Evolutionary conservation across 1,140 invertebrate species (phyloP).

Genomic region (Dendroctonus valens): DNA sequence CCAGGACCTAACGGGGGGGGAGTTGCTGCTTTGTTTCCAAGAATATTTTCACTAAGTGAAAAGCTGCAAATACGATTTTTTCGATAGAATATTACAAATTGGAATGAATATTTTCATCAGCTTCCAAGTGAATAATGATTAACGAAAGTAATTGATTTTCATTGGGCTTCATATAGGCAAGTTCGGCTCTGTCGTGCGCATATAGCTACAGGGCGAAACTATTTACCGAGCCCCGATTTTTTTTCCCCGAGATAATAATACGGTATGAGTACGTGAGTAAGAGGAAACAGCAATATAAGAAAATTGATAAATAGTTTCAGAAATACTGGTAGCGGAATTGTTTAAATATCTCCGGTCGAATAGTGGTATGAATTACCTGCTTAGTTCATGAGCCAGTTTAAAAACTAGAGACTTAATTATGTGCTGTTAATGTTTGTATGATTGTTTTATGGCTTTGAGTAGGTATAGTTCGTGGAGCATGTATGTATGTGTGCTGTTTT

Average conservation of each 20-base stretch:
- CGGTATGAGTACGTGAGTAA: slow-evolving; percentile 22
- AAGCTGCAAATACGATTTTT: too few species aligned
- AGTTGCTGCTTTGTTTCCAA: too few species aligned
- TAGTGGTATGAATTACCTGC: slow-evolving; percentile 9
- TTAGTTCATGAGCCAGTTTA: not conserved
- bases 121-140: too few species aligned
- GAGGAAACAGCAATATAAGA: slow-evolving; percentile 23
- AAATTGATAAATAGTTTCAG: slow-evolving; percentile 24
- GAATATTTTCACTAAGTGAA: too few species aligned
- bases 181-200: slow-evolving; percentile 3
- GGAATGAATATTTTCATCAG: too few species aligned
- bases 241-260: slow-evolving; percentile 14
- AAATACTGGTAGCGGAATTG: slow-evolving; percentile 26
- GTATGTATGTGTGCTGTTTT: too few species aligned
- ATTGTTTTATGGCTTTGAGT: too few species aligned
- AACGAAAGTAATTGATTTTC: not conserved
- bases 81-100: too few species aligned
- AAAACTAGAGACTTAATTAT: too few species aligned
- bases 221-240: slow-evolving; percentile 16
- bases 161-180: not conserved
- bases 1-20: too few species aligned
- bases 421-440: too few species aligned
- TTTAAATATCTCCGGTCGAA: slow-evolving; percentile 16
- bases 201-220: slow-evolving; percentile 24
- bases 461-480: too few species aligned